Evolutionary conservation across 2,797 vertebrate species (phyloP).

Genomic region (Lemur catta): DNA sequence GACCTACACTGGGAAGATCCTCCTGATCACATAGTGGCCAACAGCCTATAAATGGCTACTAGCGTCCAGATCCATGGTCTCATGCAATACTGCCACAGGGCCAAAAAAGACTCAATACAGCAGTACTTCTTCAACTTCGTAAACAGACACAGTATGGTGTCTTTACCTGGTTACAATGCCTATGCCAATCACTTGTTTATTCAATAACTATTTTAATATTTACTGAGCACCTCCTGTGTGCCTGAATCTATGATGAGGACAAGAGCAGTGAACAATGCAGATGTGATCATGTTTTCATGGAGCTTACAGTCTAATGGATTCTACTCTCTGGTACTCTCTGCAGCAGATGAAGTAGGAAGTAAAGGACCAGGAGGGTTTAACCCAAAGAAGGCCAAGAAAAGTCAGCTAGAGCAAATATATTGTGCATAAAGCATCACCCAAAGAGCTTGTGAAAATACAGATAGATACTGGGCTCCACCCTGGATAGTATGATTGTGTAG

Average conservation of each 20-base stretch:
- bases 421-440: not conserved
- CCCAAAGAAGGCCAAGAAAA: not conserved
- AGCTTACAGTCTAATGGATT: not conserved
- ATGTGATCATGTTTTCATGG: not conserved
- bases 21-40: not conserved
- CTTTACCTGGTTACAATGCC: not conserved
- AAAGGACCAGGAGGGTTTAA: not conserved
- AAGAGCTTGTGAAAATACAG: conserved; percentile 2
- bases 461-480: not conserved
- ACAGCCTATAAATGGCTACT: not conserved
- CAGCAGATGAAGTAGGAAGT: not conserved
- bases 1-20: not conserved
- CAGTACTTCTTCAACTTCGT: not conserved
- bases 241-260: not conserved
- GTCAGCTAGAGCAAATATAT: not conserved
- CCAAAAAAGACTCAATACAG: not conserved
- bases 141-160: not conserved
- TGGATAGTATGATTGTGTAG: not conserved
- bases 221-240: not conserved
- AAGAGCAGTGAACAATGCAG: not conserved
- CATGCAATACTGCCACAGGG: not conserved
- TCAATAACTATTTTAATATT: not conserved
- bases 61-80: not conserved
- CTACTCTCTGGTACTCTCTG: not conserved
- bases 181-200: not conserved